Percentiles rank a stretch among this genome's conserved stretches.
Conservation (phyloP, 1,140 invertebrate species). For the Leptinotarsa texana region DNA sequence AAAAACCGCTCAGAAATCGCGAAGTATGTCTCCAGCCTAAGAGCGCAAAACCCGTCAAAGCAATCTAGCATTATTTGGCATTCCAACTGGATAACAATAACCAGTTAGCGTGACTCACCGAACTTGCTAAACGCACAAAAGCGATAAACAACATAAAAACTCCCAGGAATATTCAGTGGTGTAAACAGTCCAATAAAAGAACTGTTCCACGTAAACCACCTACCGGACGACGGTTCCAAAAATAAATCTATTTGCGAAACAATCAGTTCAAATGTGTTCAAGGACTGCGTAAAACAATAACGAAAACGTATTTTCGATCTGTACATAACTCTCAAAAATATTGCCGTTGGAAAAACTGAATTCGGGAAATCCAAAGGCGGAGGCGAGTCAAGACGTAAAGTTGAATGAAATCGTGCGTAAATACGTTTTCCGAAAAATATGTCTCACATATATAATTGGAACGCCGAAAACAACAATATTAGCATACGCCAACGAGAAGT, state of each 20-base stretch:
- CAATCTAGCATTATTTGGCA: too few relatives aligned
- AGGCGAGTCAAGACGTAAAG: neutral
- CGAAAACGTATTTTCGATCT: neutral
- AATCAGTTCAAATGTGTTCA: neutral
- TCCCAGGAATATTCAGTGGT: neutral
- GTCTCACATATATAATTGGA: neutral
- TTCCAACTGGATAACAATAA: too few relatives aligned
- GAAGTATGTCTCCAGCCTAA: too few relatives aligned
- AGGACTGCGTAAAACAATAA: neutral
- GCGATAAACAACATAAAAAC: neutral
- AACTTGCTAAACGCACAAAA: too few relatives aligned
- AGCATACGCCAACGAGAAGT: neutral
- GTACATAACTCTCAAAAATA: neutral
- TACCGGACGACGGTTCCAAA: neutral
- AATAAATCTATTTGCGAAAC: slow-evolving; percentile 1
- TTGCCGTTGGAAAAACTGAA: neutral
- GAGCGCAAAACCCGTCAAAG: too few relatives aligned
- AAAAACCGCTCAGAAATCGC: too few relatives aligned
- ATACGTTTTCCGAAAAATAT: neutral
- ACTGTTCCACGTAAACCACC: neutral
- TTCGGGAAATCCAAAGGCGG: neutral
- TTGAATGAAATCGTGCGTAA: neutral
- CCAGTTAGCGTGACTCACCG: too few relatives aligned
- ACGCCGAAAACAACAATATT: slow-evolving; percentile 2
- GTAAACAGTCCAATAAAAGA: neutral